phyloP scores from a whole-genome alignment of 2,888 invertebrate species.

The Stegophylla sp. region DNA sequence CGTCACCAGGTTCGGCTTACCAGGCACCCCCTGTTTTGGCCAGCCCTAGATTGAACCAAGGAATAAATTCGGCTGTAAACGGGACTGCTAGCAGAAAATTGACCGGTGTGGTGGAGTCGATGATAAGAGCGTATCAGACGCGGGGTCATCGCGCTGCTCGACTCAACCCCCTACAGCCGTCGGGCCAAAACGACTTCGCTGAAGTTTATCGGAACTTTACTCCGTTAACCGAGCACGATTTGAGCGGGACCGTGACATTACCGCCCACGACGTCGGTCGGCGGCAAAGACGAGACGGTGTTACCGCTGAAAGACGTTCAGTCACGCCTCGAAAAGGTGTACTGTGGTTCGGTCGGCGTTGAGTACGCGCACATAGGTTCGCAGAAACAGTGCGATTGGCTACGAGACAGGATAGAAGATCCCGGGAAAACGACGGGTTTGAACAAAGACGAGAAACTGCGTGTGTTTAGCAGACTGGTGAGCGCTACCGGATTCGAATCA shows the following conservation, averaged over 20 bases:
- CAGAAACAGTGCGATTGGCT: slow-evolving; percentile 99
- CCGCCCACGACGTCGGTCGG: slow-evolving; percentile 98
- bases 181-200: background rate
- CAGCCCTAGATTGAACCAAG: background rate
- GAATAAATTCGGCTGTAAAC: background rate
- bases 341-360: slow-evolving; percentile 96
- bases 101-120: slow-evolving; percentile 68
- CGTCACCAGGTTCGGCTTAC: background rate
- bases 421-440: slow-evolving; percentile 85
- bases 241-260: slow-evolving; percentile 94
- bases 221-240: slow-evolving; percentile 75
- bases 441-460: slow-evolving; percentile 88
- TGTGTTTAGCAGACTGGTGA: slow-evolving; percentile 82
- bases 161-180: background rate
- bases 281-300: slow-evolving; percentile 78
- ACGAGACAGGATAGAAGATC: slow-evolving; percentile 92
- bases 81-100: background rate
- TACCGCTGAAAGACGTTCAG: slow-evolving; percentile 92
- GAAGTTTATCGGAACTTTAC: slow-evolving; percentile 59
- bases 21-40: background rate
- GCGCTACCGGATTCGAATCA: slow-evolving; percentile 79
- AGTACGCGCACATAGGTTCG: slow-evolving; percentile 99
- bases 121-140: slow-evolving; percentile 94
- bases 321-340: slow-evolving; percentile 90
- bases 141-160: background rate